Percentiles rank a stretch among this genome's conserved stretches.
These are phyloP conservation scores for Liparis tanakae DNA, from an alignment of 2,797 vertebrate species.

Conservation along the genomic window DNA sequence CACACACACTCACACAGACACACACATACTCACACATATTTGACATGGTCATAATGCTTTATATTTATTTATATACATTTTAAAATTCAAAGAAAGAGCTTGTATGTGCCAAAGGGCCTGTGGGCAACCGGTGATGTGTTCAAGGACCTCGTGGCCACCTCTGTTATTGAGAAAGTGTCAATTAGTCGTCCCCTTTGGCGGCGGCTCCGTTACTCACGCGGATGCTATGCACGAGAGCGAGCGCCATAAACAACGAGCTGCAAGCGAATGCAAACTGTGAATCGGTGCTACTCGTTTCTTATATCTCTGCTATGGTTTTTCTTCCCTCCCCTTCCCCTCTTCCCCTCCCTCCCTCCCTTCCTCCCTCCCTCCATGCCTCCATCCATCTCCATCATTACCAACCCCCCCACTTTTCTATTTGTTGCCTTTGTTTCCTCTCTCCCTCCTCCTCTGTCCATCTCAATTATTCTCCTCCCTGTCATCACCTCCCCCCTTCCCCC, in stretches of 20 bases:
- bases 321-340: too few relatives aligned
- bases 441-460: conserved; percentile 73
- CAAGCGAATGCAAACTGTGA: conserved; percentile 52
- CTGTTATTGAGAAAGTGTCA: conserved; percentile 59
- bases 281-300: conserved; percentile 36
- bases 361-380: conserved; percentile 15
- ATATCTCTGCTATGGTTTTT: conserved; percentile 21
- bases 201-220: conserved; percentile 45
- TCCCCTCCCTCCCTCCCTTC: too few relatives aligned
- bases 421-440: conserved; percentile 70
- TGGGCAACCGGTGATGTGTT: conserved; percentile 57
- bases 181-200: conserved; percentile 64
- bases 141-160: conserved; percentile 52
- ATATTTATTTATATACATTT: neutral
- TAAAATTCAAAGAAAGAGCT: conserved; percentile 12
- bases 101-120: conserved; percentile 55
- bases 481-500: conserved; percentile 12
- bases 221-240: conserved; percentile 6
- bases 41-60: conserved; percentile 24
- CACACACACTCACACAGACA: too few relatives aligned
- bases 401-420: conserved; percentile 42
- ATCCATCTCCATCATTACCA: conserved; percentile 48
- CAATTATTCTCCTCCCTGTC: conserved; percentile 66
- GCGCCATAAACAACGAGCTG: conserved; percentile 21
- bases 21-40: too few relatives aligned